Conservation (phyloP, 2,113 vertebrate genomes). For the Dromaius novaehollandiae region DNA sequence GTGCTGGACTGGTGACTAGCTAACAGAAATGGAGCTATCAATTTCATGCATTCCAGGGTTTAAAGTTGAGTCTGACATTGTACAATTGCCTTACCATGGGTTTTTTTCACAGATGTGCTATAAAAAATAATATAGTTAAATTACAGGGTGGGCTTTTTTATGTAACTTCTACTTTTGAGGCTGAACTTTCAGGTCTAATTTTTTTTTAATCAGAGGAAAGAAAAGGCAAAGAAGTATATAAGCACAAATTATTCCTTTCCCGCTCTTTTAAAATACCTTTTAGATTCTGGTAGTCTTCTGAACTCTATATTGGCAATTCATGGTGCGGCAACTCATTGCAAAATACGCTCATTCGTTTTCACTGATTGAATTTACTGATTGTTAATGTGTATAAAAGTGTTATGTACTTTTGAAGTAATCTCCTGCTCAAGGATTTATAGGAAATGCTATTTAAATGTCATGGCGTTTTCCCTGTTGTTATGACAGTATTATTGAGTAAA, state of each 20-base stretch:
- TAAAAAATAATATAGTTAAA: slow-evolving; percentile 52
- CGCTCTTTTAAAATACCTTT: slow-evolving; percentile 28
- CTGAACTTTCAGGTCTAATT: slow-evolving; percentile 56
- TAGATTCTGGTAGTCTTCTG: slow-evolving; percentile 38
- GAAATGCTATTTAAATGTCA: slow-evolving; percentile 71
- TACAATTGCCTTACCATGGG: slow-evolving; percentile 26
- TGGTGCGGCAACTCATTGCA: slow-evolving; percentile 56
- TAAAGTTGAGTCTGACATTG: slow-evolving; percentile 70
- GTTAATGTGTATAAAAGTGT: slow-evolving; percentile 70
- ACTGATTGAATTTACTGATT: slow-evolving; percentile 73
- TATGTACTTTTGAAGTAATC: slow-evolving; percentile 68
- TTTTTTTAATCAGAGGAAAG: slow-evolving; percentile 38
- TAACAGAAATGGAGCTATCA: slow-evolving; percentile 72
- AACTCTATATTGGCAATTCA: slow-evolving; percentile 59
- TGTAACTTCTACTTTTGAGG: slow-evolving; percentile 14
- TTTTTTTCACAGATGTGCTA: neutral
- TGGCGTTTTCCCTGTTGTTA: slow-evolving; percentile 68
- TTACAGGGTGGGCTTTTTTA: neutral
- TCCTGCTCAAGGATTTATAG: slow-evolving; percentile 69
- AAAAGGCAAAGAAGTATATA: slow-evolving; percentile 35
- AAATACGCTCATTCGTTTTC: slow-evolving; percentile 60
- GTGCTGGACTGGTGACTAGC: slow-evolving; percentile 75
- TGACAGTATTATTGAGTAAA: slow-evolving; percentile 76
- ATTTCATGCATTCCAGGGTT: slow-evolving; percentile 48
- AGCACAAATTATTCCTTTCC: slow-evolving; percentile 32